phyloP scores from a whole-genome alignment of 2,888 invertebrate genomes.

The Antitype chi region DNA sequence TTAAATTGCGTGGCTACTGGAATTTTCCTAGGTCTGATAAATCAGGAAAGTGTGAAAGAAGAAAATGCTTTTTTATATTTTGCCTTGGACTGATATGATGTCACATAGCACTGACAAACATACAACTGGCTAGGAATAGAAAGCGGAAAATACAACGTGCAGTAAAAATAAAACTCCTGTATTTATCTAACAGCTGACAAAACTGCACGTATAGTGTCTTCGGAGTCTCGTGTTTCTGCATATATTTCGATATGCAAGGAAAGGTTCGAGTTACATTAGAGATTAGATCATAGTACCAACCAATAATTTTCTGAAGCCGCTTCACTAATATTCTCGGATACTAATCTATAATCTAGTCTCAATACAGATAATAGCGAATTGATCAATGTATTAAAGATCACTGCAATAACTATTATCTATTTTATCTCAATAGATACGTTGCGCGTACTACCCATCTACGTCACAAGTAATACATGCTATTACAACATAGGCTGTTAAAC shows the following conservation, averaged over 20 bases:
- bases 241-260: slow-evolving; percentile 16
- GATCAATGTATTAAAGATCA: slow-evolving; percentile 38
- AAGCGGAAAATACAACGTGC: slow-evolving; percentile 22
- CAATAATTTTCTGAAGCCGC: slow-evolving; percentile 7
- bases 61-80: slow-evolving; percentile 14
- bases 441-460: slow-evolving; percentile 25
- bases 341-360: slow-evolving; percentile 17
- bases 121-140: slow-evolving; percentile 36
- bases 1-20: slow-evolving; percentile 24
- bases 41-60: background rate
- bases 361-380: slow-evolving; percentile 15
- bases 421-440: slow-evolving; percentile 28
- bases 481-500: slow-evolving; percentile 35
- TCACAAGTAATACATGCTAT: slow-evolving; percentile 38
- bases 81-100: slow-evolving; percentile 24
- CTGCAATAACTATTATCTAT: slow-evolving; percentile 19
- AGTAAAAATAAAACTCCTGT: slow-evolving; percentile 32
- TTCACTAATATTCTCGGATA: slow-evolving; percentile 8
- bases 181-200: slow-evolving; percentile 15
- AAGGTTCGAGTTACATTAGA: background rate
- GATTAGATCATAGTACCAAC: background rate
- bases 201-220: background rate
- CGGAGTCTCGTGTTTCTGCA: slow-evolving; percentile 7
- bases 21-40: slow-evolving; percentile 26
- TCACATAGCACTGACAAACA: slow-evolving; percentile 14